Base-by-base conservation (phyloP, 1,140 invertebrate genomes). In the Trissolcus basalis region DNA sequence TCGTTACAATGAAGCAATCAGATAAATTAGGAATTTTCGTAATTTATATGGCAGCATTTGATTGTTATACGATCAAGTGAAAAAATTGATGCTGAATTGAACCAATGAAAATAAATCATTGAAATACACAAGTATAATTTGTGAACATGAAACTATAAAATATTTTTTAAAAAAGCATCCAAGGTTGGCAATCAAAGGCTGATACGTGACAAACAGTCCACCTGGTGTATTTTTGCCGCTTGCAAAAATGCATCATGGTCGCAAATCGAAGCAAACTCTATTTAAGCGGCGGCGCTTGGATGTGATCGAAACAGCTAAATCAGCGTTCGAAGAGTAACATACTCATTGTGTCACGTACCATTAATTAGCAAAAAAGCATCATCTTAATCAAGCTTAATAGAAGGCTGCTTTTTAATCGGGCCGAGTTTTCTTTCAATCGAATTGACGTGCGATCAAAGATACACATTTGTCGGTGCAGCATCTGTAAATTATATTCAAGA, bases 281-380 rank as follows among this genome's bases (percentile, higher is more conserved):
- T 50, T 13, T 32, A 32, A 27, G 19, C 19, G 19, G 19, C 14
- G 55, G 60, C 48, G 50, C 4, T 14, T 56, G 36, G 53, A 53
- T 51, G 32, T 27, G 49, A 11, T 58, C 45, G 59, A 59, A 69
- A 64, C 58, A 48, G 72, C 72, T 68, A 64, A 75, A 75, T 64
- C 72, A 69, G 45, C 59, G 41, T 51, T 27, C 19, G 45, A 50
- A 36, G 7, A 63, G 58, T 58, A 69, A 68, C 63, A 58, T 50
- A 49, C 64, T 63, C 53, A 68, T 75, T 69, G 72, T 75, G 47
- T 63, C 64, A 55, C 64, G 72, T 64, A 63, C 43, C 72, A 64
- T 75, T 75, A 75, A 75, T 75, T 75, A 75, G 64, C 63, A 75
- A 69, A 75, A 68, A 69, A 68, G 53, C 64, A 64, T 64, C 64